Conservation (phyloP, 2,797 vertebrate species). For the Coregonus suidteri region DNA sequence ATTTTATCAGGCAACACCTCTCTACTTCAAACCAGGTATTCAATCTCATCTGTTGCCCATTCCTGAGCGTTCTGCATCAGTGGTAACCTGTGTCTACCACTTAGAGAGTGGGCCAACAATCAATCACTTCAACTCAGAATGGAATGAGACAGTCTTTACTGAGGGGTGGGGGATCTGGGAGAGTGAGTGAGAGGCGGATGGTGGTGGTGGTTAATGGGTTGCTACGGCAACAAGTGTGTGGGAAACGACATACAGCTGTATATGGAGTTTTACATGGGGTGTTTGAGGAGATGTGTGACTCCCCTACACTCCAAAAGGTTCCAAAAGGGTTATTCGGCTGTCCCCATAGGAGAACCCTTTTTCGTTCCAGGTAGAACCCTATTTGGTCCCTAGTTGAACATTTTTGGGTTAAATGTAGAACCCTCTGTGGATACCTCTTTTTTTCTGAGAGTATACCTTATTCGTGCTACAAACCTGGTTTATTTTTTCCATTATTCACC, state of each 20-base stretch:
- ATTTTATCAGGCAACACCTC: neutral
- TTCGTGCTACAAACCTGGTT: too few species aligned
- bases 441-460: too few species aligned
- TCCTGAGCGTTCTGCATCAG: neutral
- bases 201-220: conserved; percentile 66
- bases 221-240: conserved; percentile 67
- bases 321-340: too few species aligned
- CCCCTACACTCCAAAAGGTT: too few species aligned
- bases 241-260: neutral
- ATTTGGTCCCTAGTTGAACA: too few species aligned
- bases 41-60: neutral
- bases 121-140: conserved; percentile 60
- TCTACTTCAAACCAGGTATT: neutral
- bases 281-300: neutral
- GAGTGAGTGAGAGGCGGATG: conserved; percentile 10
- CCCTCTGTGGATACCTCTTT: too few species aligned
- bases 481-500: too few species aligned
- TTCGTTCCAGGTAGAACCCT: too few species aligned
- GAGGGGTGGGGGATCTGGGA: conserved; percentile 29
- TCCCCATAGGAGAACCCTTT: too few species aligned
- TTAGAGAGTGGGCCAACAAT: conserved; percentile 36
- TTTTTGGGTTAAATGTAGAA: too few species aligned
- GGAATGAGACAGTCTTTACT: conserved; percentile 68
- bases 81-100: conserved; percentile 2
- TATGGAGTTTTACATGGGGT: neutral